Evolutionary conservation across 2,797 vertebrate genomes (phyloP).

Genomic region (Rhinogobio ventralis): DNA sequence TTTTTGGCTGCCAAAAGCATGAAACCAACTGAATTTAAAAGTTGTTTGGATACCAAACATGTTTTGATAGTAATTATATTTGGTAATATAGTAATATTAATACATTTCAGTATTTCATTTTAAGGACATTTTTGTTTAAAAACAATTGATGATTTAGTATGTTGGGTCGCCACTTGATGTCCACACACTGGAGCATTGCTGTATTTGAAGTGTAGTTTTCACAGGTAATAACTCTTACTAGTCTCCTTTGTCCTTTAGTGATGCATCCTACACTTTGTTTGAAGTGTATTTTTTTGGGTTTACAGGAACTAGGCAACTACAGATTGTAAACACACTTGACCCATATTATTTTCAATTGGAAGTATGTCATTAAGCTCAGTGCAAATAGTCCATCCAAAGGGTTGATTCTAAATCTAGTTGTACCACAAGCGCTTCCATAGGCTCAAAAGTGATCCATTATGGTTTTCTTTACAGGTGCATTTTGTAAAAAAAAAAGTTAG

Average conservation of each 20-base stretch:
- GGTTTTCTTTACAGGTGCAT: background rate
- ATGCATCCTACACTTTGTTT: background rate
- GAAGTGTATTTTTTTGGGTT: background rate
- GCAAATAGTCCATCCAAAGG: background rate
- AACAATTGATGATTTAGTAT: background rate
- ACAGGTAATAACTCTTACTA: background rate
- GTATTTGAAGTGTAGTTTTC: background rate
- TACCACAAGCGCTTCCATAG: background rate
- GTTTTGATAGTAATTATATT: too few species aligned
- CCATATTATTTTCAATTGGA: background rate
- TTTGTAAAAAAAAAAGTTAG: background rate
- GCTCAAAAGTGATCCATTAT: background rate
- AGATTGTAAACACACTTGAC: constrained; percentile 14
- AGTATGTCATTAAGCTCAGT: background rate
- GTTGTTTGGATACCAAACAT: too few species aligned
- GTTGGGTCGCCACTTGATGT: background rate
- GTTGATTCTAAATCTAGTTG: background rate
- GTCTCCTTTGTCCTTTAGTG: background rate
- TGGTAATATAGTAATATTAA: too few species aligned
- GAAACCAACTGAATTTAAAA: background rate
- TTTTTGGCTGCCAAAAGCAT: background rate
- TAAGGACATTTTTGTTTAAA: background rate
- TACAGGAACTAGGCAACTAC: background rate
- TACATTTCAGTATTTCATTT: background rate
- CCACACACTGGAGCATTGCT: background rate